Conservation (phyloP, 2,888 invertebrate genomes). For the Thera britannica region DNA sequence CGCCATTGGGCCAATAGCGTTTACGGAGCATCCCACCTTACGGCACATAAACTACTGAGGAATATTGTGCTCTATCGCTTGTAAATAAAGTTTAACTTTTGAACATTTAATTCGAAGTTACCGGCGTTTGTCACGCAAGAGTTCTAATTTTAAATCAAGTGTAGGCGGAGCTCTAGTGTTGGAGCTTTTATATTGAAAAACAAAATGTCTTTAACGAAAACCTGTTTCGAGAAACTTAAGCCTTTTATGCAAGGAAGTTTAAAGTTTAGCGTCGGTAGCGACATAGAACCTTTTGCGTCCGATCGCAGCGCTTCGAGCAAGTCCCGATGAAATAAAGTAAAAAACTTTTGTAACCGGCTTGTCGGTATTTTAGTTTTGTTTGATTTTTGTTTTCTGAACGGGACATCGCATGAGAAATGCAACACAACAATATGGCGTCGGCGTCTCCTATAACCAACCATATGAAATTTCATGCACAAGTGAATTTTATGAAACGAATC, state of each 20-base stretch:
- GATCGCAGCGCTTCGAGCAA: slow-evolving; percentile 49
- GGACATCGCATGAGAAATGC: slow-evolving; percentile 83
- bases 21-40: slow-evolving; percentile 84
- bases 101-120: slow-evolving; percentile 79
- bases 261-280: slow-evolving; percentile 68
- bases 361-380: slow-evolving; percentile 81
- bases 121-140: slow-evolving; percentile 84
- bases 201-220: slow-evolving; percentile 83
- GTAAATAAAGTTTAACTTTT: slow-evolving; percentile 83
- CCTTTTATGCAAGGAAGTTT: slow-evolving; percentile 79
- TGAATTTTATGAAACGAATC: no score
- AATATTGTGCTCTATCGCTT: slow-evolving; percentile 80
- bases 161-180: slow-evolving; percentile 82
- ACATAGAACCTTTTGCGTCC: slow-evolving; percentile 72
- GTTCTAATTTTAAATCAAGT: slow-evolving; percentile 85
- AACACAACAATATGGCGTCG: slow-evolving; percentile 81
- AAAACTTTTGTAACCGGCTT: slow-evolving; percentile 83
- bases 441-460: slow-evolving; percentile 42
- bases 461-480: slow-evolving; percentile 7
- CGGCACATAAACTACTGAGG: slow-evolving; percentile 73
- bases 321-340: slow-evolving; percentile 78
- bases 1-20: slow-evolving; percentile 82
- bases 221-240: slow-evolving; percentile 82
- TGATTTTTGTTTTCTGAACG: slow-evolving; percentile 81
- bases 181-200: slow-evolving; percentile 82